A percentile compares a stretch with the other conserved stretches of the same genome.
phyloP scores from a whole-genome alignment of 35 echinoderm and acorn worm genomes.

The Hemicentrotus pulcherrimus region DNA sequence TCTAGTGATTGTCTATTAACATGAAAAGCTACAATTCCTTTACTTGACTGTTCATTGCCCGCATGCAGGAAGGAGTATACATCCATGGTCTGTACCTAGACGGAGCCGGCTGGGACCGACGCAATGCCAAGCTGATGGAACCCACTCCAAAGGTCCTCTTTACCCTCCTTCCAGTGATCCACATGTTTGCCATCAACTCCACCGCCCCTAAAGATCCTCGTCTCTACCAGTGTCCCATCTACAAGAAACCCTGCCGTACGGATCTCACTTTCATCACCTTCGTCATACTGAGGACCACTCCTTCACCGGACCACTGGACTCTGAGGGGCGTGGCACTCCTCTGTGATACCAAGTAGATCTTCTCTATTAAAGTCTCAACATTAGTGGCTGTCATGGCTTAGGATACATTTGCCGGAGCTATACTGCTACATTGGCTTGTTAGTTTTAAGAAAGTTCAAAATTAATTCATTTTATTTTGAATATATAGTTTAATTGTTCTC shows the following conservation, averaged over 20 bases:
- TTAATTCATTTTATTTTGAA: too few relatives aligned
- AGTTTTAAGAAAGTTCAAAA: too few relatives aligned
- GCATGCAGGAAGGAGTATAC: slow-evolving; percentile 90
- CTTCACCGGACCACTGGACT: slow-evolving; percentile 96
- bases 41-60: background rate
- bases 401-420: background rate
- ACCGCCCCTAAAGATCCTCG: slow-evolving; percentile 87
- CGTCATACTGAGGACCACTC: slow-evolving; percentile 82
- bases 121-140: slow-evolving; percentile 81
- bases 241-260: slow-evolving; percentile 82
- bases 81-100: slow-evolving; percentile 92
- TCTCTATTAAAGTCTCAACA: background rate
- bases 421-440: too few relatives aligned
- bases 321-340: slow-evolving; percentile 79
- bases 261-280: slow-evolving; percentile 92
- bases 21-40: background rate
- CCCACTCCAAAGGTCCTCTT: slow-evolving; percentile 92
- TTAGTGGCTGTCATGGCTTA: background rate
- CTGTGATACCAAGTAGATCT: slow-evolving; percentile 72
- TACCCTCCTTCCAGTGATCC: slow-evolving; percentile 83
- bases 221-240: slow-evolving; percentile 76
- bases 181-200: slow-evolving; percentile 99
- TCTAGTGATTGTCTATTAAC: too few relatives aligned
- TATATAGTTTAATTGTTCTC: too few relatives aligned
- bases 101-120: slow-evolving; percentile 92